Conservation (phyloP, 1,140 invertebrate species). For the Geopemphigus sp. region DNA sequence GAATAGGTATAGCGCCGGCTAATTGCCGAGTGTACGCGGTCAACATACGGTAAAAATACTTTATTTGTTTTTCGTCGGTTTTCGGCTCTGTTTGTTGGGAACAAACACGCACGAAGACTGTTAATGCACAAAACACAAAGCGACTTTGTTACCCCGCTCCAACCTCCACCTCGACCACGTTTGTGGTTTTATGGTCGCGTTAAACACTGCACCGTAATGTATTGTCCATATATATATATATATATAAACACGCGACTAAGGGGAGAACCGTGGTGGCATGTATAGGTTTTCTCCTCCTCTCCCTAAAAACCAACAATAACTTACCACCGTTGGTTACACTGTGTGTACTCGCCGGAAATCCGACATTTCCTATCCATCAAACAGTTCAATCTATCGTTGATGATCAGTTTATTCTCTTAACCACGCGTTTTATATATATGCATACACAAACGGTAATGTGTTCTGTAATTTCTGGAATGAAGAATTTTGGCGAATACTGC, state of each 20-base stretch:
- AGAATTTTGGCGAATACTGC: too few relatives aligned
- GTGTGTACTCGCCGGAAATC: not conserved
- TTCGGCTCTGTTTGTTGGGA: slow-evolving; percentile 1
- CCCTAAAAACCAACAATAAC: not conserved
- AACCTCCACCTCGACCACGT: too few relatives aligned
- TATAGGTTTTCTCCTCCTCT: too few relatives aligned
- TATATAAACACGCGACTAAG: not conserved
- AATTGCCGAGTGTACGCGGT: not conserved
- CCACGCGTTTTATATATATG: too few relatives aligned
- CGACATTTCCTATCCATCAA: not conserved
- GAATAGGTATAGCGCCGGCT: not conserved
- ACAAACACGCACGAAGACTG: slow-evolving; percentile 2
- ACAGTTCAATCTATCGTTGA: too few relatives aligned
- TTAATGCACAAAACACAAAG: slow-evolving; percentile 5
- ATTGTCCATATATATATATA: too few relatives aligned
- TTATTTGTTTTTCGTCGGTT: slow-evolving; percentile 16
- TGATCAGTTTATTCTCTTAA: too few relatives aligned
- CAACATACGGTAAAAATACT: not conserved
- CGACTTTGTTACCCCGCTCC: not conserved
- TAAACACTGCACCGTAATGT: too few relatives aligned
- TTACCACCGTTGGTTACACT: not conserved
- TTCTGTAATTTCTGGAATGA: too few relatives aligned
- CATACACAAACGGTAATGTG: too few relatives aligned
- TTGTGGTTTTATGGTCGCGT: not conserved
- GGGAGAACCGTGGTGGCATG: not conserved